Evolutionary conservation across 2,797 vertebrate species (phyloP).

Genomic region (Acipenser ruthenus): DNA sequence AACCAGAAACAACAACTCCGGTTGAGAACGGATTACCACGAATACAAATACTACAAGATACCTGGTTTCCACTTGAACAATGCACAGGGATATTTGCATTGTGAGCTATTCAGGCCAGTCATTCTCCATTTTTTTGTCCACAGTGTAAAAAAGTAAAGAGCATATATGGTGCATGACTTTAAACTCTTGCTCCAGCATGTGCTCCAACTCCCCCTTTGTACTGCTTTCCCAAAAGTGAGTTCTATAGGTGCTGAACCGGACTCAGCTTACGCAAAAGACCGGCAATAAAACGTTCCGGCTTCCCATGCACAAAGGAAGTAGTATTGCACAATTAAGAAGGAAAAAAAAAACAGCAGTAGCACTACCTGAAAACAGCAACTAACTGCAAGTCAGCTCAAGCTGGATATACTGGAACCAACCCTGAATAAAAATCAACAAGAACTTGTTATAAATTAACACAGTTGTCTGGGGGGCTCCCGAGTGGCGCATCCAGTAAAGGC

Average conservation of each 20-base stretch:
- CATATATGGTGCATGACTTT: background rate
- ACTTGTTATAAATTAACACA: background rate
- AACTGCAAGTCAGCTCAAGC: background rate
- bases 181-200: background rate
- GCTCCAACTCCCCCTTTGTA: background rate
- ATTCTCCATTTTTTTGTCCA: background rate
- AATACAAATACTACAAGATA: background rate
- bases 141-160: background rate
- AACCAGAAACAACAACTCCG: too few species aligned
- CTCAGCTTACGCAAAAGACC: background rate
- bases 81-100: too few species aligned
- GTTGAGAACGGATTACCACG: too few species aligned
- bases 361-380: background rate
- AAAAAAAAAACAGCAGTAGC: background rate
- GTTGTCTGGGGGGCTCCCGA: too few species aligned
- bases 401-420: background rate
- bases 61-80: too few species aligned
- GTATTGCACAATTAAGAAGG: background rate
- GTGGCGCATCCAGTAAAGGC: too few species aligned
- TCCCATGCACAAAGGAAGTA: background rate
- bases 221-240: background rate
- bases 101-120: background rate
- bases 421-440: background rate
- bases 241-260: background rate
- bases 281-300: background rate